phyloP scores from a whole-genome alignment of 2,113 vertebrate species.

The Emberiza fucata region DNA sequence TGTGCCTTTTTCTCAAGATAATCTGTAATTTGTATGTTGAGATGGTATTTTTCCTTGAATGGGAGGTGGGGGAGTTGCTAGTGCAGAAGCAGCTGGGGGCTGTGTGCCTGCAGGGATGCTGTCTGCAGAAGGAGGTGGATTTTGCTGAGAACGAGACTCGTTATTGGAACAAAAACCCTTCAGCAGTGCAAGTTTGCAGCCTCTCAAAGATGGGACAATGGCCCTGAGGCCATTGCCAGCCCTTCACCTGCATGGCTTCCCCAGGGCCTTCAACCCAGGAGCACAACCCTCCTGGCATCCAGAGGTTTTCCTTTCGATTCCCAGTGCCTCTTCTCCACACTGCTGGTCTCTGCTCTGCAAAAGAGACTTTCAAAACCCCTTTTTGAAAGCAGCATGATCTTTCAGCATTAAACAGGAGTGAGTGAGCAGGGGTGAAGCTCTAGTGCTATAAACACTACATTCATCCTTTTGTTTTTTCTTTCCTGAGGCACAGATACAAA shows the following conservation, averaged over 20 bases:
- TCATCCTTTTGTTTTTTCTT: not conserved
- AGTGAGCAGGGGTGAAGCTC: not conserved
- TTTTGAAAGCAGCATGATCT: not conserved
- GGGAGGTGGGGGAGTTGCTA: not conserved
- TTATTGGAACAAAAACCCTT: not conserved
- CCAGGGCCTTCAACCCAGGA: not conserved
- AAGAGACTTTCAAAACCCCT: not conserved
- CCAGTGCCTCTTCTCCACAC: not conserved
- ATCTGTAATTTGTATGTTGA: not conserved
- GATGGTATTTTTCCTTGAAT: not conserved
- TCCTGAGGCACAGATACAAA: constrained; percentile 14
- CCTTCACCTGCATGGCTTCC: not conserved
- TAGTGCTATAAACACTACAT: not conserved
- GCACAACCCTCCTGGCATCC: not conserved
- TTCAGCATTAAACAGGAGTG: not conserved
- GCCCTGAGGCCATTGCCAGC: not conserved
- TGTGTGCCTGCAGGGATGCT: not conserved
- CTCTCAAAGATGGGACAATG: not conserved
- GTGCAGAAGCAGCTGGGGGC: not conserved
- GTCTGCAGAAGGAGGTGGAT: not conserved
- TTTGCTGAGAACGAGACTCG: not conserved
- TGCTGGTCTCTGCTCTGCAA: not conserved
- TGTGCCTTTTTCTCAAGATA: not conserved
- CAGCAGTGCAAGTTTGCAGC: not conserved
- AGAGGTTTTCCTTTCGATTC: not conserved